phyloP scores from a whole-genome alignment of 2,113 vertebrate species.

The Hymenochirus boettgeri region DNA sequence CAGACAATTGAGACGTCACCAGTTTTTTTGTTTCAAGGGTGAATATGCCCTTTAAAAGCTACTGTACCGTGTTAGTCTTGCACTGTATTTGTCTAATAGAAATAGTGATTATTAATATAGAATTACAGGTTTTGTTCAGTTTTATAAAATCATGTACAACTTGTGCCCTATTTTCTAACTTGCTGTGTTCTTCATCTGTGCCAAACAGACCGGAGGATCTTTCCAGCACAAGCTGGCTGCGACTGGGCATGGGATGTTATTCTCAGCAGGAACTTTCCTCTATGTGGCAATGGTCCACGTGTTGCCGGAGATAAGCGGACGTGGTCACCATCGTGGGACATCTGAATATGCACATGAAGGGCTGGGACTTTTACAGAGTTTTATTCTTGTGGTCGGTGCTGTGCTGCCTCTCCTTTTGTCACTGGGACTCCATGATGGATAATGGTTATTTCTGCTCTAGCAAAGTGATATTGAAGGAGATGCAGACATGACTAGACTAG shows the following conservation, averaged over 20 bases:
- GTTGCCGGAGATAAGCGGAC: constrained; percentile 60
- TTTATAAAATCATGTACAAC: too few species aligned
- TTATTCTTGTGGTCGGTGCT: constrained; percentile 56
- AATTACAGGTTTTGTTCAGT: too few species aligned
- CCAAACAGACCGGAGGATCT: constrained; percentile 52
- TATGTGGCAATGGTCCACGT: constrained; percentile 63
- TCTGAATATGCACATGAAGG: constrained; percentile 43
- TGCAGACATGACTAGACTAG: too few species aligned
- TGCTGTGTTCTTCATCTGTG: constrained; percentile 17
- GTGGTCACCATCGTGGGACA: constrained; percentile 40
- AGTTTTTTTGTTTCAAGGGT: too few species aligned
- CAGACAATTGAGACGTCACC: too few species aligned
- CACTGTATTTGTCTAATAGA: too few species aligned
- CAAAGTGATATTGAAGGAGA: too few species aligned
- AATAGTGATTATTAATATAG: too few species aligned
- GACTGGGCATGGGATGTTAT: constrained; percentile 63
- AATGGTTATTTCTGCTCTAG: too few species aligned
- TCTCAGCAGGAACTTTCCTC: constrained; percentile 66
- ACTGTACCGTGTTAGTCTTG: too few species aligned
- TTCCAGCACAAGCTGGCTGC: constrained; percentile 53
- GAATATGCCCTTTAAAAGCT: too few species aligned
- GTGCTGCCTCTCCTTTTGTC: constrained; percentile 66
- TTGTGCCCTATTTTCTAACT: not conserved
- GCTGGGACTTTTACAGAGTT: constrained; percentile 59
- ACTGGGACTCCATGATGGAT: constrained; percentile 56